Conservation (phyloP, 2,113 vertebrate species). For the Oenanthe melanoleuca region DNA sequence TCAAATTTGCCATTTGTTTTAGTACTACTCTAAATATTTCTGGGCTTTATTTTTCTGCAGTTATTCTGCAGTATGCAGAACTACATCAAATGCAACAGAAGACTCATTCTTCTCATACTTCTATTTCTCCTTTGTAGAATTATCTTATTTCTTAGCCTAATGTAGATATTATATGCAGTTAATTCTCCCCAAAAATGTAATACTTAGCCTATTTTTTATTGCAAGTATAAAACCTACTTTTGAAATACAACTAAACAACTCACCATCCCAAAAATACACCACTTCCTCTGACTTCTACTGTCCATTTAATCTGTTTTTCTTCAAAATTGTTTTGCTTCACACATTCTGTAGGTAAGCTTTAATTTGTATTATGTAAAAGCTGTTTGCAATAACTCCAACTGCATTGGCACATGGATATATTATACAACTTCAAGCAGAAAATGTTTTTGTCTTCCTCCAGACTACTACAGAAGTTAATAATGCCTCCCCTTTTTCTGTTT, state of each 20-base stretch:
- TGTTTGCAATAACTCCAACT: background rate
- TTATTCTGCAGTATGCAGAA: background rate
- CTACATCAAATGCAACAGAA: slow-evolving; percentile 16
- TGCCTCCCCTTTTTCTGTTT: background rate
- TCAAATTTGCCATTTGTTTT: slow-evolving; percentile 41
- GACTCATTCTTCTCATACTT: slow-evolving; percentile 23
- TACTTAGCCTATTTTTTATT: slow-evolving; percentile 39
- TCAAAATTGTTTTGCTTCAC: background rate
- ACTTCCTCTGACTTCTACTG: background rate
- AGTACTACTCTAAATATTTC: slow-evolving; percentile 55
- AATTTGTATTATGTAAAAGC: background rate
- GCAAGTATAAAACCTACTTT: slow-evolving; percentile 43
- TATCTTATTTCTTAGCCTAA: slow-evolving; percentile 43
- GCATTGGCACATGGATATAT: background rate
- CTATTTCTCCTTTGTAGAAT: slow-evolving; percentile 48
- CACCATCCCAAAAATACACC: background rate
- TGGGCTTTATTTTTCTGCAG: slow-evolving; percentile 44
- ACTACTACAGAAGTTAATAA: slow-evolving; percentile 42
- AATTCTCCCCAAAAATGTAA: slow-evolving; percentile 33
- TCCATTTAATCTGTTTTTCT: background rate
- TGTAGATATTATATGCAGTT: slow-evolving; percentile 34
- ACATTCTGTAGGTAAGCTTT: background rate
- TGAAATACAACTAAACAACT: background rate
- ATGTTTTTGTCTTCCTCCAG: background rate
- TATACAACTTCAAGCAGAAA: background rate